Conservation (phyloP, 2,888 invertebrate species). For the Sycophila texana region DNA sequence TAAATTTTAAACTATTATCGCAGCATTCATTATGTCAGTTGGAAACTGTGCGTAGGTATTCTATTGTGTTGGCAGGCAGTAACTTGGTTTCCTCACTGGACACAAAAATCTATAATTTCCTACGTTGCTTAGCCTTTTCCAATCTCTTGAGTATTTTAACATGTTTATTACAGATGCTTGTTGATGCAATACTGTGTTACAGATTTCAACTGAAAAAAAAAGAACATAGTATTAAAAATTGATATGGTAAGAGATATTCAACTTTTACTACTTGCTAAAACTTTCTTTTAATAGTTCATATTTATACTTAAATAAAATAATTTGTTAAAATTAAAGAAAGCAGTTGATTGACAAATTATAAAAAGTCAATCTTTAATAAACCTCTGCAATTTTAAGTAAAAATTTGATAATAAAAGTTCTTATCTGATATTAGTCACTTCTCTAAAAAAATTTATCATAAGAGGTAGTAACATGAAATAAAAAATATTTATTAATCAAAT, state of each 20-base stretch:
- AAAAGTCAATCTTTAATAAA: not conserved
- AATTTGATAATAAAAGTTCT: conserved; percentile 11
- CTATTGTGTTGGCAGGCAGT: conserved; percentile 55
- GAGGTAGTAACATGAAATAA: conserved; percentile 19
- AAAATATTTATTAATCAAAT: not conserved
- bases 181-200: conserved; percentile 10
- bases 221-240: conserved; percentile 15
- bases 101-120: conserved; percentile 55
- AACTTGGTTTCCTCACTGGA: conserved; percentile 54
- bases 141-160: conserved; percentile 56
- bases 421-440: conserved; percentile 38
- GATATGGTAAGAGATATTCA: not conserved
- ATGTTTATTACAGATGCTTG: conserved; percentile 52
- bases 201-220: conserved; percentile 52
- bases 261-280: not conserved
- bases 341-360: conserved; percentile 9
- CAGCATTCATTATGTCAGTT: conserved; percentile 51
- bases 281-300: not conserved
- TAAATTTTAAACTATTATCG: conserved; percentile 55
- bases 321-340: not conserved
- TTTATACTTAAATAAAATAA: not conserved
- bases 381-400: conserved; percentile 1
- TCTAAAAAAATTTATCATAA: conserved; percentile 39
- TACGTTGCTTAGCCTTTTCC: conserved; percentile 41
- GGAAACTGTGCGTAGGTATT: conserved; percentile 49